phyloP scores from a whole-genome alignment of 2,797 vertebrate species.

The Amblyraja radiata region DNA sequence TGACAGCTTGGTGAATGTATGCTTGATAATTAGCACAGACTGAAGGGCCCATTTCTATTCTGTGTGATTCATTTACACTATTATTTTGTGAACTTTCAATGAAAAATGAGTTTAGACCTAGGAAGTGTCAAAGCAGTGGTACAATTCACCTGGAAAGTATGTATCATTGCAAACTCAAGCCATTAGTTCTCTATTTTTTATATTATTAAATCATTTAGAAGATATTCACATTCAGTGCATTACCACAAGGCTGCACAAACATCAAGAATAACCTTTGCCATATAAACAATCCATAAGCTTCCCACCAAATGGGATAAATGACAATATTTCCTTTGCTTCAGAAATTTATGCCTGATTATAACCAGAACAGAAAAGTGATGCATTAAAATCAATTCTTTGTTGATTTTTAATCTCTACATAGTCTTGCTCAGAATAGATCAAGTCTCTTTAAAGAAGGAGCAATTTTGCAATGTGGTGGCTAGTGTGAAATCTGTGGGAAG shows the following conservation, averaged over 20 bases:
- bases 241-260: background rate
- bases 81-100: background rate
- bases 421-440: background rate
- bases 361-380: background rate
- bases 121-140: background rate
- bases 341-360: background rate
- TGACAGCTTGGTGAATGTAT: too few species aligned
- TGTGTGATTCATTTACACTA: background rate
- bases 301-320: background rate
- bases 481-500: background rate
- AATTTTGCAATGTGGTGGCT: background rate
- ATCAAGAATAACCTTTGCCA: background rate
- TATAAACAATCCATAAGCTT: background rate
- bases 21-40: too few species aligned
- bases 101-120: background rate
- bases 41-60: too few species aligned
- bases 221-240: background rate
- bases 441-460: background rate
- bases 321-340: background rate
- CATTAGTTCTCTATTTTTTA: background rate
- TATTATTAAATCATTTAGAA: background rate
- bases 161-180: background rate
- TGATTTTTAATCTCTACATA: background rate
- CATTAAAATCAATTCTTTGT: background rate
- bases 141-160: background rate